Evolutionary conservation across 2,113 vertebrate species (phyloP).

Genomic region (Thalassarche chlororhynchos): DNA sequence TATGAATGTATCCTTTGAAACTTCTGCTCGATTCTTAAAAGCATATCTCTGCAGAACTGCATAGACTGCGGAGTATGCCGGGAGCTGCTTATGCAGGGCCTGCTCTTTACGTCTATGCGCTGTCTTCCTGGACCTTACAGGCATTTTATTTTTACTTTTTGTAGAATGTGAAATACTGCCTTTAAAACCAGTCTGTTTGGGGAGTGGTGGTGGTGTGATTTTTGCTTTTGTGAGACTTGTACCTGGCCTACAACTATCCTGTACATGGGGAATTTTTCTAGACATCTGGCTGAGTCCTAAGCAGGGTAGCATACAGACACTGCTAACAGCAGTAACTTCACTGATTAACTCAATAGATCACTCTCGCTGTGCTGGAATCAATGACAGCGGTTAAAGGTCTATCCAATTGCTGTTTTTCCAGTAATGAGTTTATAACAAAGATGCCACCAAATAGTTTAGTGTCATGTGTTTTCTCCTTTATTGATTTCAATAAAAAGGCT

Average conservation of each 20-base stretch:
- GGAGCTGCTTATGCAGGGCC: neutral
- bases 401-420: constrained; percentile 27
- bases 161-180: neutral
- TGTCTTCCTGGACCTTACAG: accelerated
- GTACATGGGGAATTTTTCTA: neutral
- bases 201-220: neutral
- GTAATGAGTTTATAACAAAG: constrained; percentile 69
- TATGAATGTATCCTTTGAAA: neutral
- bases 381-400: constrained; percentile 64
- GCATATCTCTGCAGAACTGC: neutral
- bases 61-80: accelerated
- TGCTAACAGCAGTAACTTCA: neutral
- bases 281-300: neutral
- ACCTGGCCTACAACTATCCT: neutral
- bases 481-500: constrained; percentile 76
- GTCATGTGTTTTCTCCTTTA: constrained; percentile 49
- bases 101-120: accelerated
- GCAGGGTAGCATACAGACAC: neutral
- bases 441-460: constrained; percentile 61
- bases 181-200: neutral
- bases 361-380: constrained; percentile 13
- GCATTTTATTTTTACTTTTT: neutral
- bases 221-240: neutral
- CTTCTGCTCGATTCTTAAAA: neutral
- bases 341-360: constrained; percentile 69